Evolutionary conservation across 2,113 vertebrate species (phyloP), one percentile per base, ranked within the genome.

Genomic region (Cichladusa arquata): DNA sequence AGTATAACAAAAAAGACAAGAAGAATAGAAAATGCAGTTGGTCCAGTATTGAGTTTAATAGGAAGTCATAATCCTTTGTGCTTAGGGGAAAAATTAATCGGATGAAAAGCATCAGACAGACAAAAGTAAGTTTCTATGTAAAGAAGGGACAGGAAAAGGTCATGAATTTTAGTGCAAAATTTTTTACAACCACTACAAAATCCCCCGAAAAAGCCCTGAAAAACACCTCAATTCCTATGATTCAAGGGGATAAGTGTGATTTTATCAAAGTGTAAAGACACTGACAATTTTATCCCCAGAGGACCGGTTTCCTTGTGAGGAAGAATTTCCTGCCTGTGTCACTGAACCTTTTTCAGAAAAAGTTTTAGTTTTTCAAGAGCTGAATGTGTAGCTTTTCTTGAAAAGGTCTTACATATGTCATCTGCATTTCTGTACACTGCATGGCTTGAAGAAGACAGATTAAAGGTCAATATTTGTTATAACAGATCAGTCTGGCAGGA

Each of bases 11-110:
- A 83, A 65, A 93, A 82, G 48, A 60, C 48, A 83, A 60, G 28
- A 83, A 72, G 31, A 93, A 88, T 14, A 88, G 79, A 89, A 95
- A 94, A 76, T 76, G n/a, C 25, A 86, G 28, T 77, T 64, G 33
- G 33, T 66, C 23, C 9, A 56, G 12, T 86, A 74, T 3, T 85
- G 44, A 74, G 16, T n/a, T 92, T 78, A 84, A 92, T 73, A 79
- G 7, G 25, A 64, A 61, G 19, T 22, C 45, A 79, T 82, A 80
- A 92, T 85, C 31, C 20, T 87, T 72, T 81, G 44, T 89, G n/a
- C 5, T 82, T 77, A 85, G 19, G 13, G 13, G 7, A 38, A 91
- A 96, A 92, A 87, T 13, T 80, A 93, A 78, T 28, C 28, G 15
- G 44, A 58, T 76, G 40, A 51, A 86, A 51, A 93, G 38, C 61